These are phyloP conservation scores for Sebastes ruberrimus DNA, from an alignment of 2,797 vertebrate species.

Conservation along the genomic window DNA sequence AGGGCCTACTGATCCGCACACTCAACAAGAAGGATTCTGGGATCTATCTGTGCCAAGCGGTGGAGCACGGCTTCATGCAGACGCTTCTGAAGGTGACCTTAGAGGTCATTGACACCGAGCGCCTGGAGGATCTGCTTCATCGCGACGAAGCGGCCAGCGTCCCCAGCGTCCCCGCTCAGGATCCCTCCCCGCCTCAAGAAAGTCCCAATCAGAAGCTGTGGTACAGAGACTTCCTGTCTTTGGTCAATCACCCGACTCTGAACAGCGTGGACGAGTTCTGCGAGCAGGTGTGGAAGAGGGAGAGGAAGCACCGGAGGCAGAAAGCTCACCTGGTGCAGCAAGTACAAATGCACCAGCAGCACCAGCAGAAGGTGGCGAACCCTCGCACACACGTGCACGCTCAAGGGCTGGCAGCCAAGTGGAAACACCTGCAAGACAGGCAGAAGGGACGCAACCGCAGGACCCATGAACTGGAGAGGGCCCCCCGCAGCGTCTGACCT, in stretches of 20 bases:
- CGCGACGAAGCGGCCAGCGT: conserved; percentile 81
- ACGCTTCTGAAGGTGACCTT: conserved; percentile 92
- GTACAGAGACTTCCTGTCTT: conserved; percentile 98
- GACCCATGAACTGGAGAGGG: conserved; percentile 98
- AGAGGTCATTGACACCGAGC: conserved; percentile 93
- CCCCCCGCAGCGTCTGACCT: conserved; percentile 95
- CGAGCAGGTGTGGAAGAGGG: conserved; percentile 98
- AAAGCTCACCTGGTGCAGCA: conserved; percentile 84
- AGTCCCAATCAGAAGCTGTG: conserved; percentile 91
- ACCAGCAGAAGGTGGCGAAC: conserved; percentile 63
- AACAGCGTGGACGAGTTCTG: conserved; percentile 98
- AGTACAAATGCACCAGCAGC: conserved; percentile 70
- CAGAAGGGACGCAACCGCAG: conserved; percentile 98
- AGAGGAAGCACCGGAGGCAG: conserved; percentile 92
- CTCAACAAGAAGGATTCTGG: conserved; percentile 91
- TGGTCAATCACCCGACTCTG: conserved; percentile 95
- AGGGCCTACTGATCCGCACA: conserved; percentile 92
- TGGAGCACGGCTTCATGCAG: conserved; percentile 98
- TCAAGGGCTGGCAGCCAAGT: conserved; percentile 86
- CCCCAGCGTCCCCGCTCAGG: conserved; percentile 76
- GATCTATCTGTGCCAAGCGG: conserved; percentile 92
- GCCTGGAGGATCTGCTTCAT: conserved; percentile 92
- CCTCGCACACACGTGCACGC: conserved; percentile 63
- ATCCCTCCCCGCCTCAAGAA: conserved; percentile 83
- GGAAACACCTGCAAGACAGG: conserved; percentile 97